phyloP scores from a whole-genome alignment of 2,113 vertebrate genomes.

The Sceloporus undulatus region DNA sequence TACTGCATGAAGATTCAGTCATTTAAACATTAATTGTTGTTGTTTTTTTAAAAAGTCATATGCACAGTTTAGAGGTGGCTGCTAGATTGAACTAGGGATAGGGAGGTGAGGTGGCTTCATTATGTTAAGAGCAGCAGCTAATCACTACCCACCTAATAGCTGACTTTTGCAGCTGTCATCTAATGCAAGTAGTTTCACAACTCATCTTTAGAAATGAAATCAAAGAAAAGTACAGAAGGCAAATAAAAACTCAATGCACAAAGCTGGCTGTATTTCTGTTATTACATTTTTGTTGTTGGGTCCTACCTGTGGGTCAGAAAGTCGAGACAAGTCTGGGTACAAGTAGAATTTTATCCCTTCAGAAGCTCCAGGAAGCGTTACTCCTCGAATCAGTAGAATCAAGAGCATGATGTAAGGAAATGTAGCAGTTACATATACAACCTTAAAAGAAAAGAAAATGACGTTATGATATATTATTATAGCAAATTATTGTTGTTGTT shows the following conservation, averaged over 20 bases:
- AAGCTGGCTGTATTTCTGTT: background rate
- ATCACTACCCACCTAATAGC: background rate
- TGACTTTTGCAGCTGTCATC: background rate
- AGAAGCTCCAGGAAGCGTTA: slow-evolving; percentile 91
- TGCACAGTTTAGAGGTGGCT: background rate
- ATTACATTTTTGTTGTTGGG: background rate
- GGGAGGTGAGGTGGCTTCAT: background rate
- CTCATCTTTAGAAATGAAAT: background rate
- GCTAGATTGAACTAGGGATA: too few relatives aligned
- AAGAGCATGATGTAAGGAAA: slow-evolving; percentile 98
- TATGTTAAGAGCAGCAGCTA: background rate
- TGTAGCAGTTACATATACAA: slow-evolving; percentile 96
- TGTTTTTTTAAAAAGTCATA: too few relatives aligned
- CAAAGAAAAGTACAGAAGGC: background rate
- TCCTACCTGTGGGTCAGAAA: slow-evolving; percentile 97
- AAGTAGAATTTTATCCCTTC: slow-evolving; percentile 98
- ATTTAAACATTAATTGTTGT: background rate
- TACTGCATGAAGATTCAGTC: background rate
- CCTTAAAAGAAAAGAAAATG: slow-evolving; percentile 74
- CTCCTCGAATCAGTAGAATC: slow-evolving; percentile 92
- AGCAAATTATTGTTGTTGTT: too few relatives aligned
- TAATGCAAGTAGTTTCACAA: background rate
- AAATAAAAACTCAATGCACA: background rate
- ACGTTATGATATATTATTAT: too few relatives aligned
- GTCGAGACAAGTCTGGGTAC: slow-evolving; percentile 94